phyloP scores from a whole-genome alignment of 2,888 invertebrate genomes.

The Drosophila anomalata region DNA sequence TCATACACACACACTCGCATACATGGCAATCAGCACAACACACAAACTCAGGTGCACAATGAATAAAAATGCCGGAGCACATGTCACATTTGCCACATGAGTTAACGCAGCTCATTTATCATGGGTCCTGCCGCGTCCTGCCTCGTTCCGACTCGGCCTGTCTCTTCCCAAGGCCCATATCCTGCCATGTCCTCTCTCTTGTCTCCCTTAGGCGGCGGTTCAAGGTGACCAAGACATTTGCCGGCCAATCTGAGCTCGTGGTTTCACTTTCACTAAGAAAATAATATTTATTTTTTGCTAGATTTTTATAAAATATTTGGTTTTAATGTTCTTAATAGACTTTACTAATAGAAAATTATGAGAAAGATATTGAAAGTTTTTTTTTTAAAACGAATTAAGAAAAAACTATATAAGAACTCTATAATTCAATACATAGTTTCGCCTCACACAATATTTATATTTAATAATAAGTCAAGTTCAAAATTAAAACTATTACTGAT shows the following conservation, averaged over 20 bases:
- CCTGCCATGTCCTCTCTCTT: constrained; percentile 11
- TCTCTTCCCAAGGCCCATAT: constrained; percentile 10
- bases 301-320: not conserved
- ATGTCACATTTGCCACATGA: constrained; percentile 77
- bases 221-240: constrained; percentile 57
- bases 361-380: too few species aligned
- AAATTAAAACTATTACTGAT: not conserved
- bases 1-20: constrained; percentile 29
- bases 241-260: constrained; percentile 50
- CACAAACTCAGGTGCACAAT: constrained; percentile 48
- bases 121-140: constrained; percentile 41
- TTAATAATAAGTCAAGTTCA: too few species aligned
- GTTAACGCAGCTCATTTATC: constrained; percentile 69
- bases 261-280: constrained; percentile 19
- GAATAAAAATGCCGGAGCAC: constrained; percentile 66
- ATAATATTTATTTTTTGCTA: not conserved
- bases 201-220: constrained; percentile 47
- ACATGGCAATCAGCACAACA: constrained; percentile 33
- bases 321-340: too few species aligned
- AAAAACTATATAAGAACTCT: too few species aligned
- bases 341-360: too few species aligned
- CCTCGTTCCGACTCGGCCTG: not conserved
- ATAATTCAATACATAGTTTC: too few species aligned
- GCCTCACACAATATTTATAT: too few species aligned
- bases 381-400: too few species aligned